Evolutionary conservation across 1,140 invertebrate species (phyloP), one percentile per base, ranked within the genome.

Genomic region (Neuroterus valhalla): DNA sequence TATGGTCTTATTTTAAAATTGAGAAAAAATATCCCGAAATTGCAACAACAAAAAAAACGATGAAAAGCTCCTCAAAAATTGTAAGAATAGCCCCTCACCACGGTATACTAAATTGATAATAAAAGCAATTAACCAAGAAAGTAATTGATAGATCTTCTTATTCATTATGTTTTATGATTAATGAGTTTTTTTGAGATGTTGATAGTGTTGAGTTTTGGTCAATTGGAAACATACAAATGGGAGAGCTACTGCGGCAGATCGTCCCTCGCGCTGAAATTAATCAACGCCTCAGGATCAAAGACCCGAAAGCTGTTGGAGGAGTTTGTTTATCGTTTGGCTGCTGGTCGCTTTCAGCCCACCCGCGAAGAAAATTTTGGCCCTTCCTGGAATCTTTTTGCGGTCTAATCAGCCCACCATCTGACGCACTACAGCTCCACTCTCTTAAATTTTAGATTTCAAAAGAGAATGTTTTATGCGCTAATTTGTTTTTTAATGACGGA

Each of bases 231-330:
- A 14, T 26, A 62, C 23, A 62, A 26, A 14, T 26, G 26, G 52
- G 12, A 15, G 21, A 31, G 14, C 23, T 21, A 62, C 26, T 62
- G 23, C 52, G 74, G 67, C 72, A 76, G 78, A 78, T 75, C 68
- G 76, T 83, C 76, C 86, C 82, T 86, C 83, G 76, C 80, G 81
- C 81, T 78, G 80, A 82, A 85, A 88, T 88, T 88, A 89, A 89
- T 89, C 87, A 89, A 86, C 80, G 84, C 80, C 81, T 71, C 67
- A 77, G 84, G 86, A 87, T 89, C 88, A 89, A 89, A 89, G 88
- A 81, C 80, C 77, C 76, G 72, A 78, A 80, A 80, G 79, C 81
- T 80, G 75, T 79, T 78, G 74, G 68, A 72, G 67, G 62, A 81
- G 87, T 89, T 89, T 89, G 86, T 89, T 89, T 89, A 88, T 88